Conservation (phyloP, 1,140 invertebrate species). For the silkworm (Bombyx mori) region ASM3026992v2 NC_085107.1:13564001-13564500, state of each 20-base stretch:
- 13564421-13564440: too few species aligned
- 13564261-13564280: slow-evolving; percentile 48
- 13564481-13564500: too few species aligned
- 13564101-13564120: slow-evolving; percentile 9
- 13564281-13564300: slow-evolving; percentile 54
- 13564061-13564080: too few species aligned
- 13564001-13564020: slow-evolving; percentile 11
- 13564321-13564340: slow-evolving; percentile 52
- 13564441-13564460: too few species aligned
- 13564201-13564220: slow-evolving; percentile 51
- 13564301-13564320: slow-evolving; percentile 34
- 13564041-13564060: too few species aligned
- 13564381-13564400: background rate
- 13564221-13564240: slow-evolving; percentile 54
- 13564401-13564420: too few species aligned
- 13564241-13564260: slow-evolving; percentile 44
- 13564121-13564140: slow-evolving; percentile 22
- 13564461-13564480: too few species aligned
- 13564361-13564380: slow-evolving; percentile 3
- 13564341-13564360: slow-evolving; percentile 20
- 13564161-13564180: slow-evolving; percentile 61
- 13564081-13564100: background rate
- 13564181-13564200: slow-evolving; percentile 63
- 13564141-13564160: slow-evolving; percentile 45
- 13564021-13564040: too few species aligned